Conservation (phyloP, 2,797 vertebrate species). For the Chelidonichthys spinosus region DNA sequence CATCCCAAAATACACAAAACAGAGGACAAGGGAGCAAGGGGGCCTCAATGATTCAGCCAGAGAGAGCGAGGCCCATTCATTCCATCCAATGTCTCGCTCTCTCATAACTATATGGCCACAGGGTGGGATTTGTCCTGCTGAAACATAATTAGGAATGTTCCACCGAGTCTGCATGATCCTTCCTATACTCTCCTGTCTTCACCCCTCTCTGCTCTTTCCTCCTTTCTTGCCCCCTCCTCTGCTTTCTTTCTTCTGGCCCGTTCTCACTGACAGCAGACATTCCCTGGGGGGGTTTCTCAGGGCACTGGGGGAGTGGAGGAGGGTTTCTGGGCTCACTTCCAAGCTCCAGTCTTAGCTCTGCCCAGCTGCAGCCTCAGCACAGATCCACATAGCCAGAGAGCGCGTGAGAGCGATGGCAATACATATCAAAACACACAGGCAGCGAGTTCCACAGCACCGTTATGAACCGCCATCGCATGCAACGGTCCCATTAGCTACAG, state of each 20-base stretch:
- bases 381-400: conserved; percentile 66
- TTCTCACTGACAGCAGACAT: conserved; percentile 75
- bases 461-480: conserved; percentile 71
- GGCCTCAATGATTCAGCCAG: conserved; percentile 39
- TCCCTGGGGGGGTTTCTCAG: conserved; percentile 72
- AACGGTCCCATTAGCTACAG: conserved; percentile 63
- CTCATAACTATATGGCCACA: conserved; percentile 70
- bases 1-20: conserved; percentile 55
- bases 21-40: conserved; percentile 20
- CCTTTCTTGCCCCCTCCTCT: conserved; percentile 41
- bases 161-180: conserved; percentile 66
- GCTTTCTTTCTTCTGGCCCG: conserved; percentile 67
- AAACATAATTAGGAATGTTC: conserved; percentile 81
- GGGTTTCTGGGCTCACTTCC: conserved; percentile 73
- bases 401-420: conserved; percentile 69
- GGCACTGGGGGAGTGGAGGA: conserved; percentile 59
- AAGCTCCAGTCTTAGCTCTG: conserved; percentile 70
- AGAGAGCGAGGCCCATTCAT: conserved; percentile 50
- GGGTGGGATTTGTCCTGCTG: conserved; percentile 75
- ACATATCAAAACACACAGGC: conserved; percentile 71
- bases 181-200: conserved; percentile 55
- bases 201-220: conserved; percentile 56
- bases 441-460: conserved; percentile 64
- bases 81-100: conserved; percentile 54
- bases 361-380: conserved; percentile 75